Evolutionary conservation across 2,113 vertebrate species (phyloP).

Genomic region (Oophaga pumilio): DNA sequence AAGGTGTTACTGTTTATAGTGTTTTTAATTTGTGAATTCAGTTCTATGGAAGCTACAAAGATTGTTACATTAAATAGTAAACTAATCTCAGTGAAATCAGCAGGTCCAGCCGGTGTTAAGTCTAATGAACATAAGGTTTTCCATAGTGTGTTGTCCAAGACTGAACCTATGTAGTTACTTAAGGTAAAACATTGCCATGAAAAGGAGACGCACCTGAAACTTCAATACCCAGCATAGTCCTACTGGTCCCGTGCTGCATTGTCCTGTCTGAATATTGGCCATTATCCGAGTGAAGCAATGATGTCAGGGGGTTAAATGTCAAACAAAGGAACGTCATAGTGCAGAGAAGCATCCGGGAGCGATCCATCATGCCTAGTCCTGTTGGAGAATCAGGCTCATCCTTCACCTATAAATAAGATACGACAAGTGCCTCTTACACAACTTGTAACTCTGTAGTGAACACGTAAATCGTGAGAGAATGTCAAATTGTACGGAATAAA

Average conservation of each 20-base stretch:
- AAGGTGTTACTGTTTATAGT: too few relatives aligned
- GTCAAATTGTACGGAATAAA: too few relatives aligned
- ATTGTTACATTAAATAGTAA: too few relatives aligned
- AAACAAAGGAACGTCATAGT: conserved; percentile 94
- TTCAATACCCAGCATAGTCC: conserved; percentile 79
- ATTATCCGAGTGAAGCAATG: conserved; percentile 77
- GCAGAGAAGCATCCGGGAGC: conserved; percentile 94
- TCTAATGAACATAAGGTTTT: too few relatives aligned
- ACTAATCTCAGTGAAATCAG: too few relatives aligned
- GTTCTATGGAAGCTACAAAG: too few relatives aligned
- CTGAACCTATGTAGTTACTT: neutral
- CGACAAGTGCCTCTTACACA: too few relatives aligned
- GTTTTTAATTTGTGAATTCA: too few relatives aligned
- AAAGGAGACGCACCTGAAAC: conserved; percentile 66
- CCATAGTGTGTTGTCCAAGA: too few relatives aligned
- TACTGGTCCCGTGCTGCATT: conserved; percentile 73
- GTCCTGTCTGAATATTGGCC: conserved; percentile 58
- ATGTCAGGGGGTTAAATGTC: conserved; percentile 92
- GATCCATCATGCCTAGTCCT: conserved; percentile 94
- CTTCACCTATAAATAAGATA: conserved; percentile 83
- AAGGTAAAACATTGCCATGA: neutral
- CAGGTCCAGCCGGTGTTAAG: too few relatives aligned
- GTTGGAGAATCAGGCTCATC: conserved; percentile 90
- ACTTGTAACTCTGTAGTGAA: too few relatives aligned
- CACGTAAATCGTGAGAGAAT: too few relatives aligned